Base-by-base conservation (phyloP, 2,797 vertebrate genomes). In the Vireo griseus region DNA sequence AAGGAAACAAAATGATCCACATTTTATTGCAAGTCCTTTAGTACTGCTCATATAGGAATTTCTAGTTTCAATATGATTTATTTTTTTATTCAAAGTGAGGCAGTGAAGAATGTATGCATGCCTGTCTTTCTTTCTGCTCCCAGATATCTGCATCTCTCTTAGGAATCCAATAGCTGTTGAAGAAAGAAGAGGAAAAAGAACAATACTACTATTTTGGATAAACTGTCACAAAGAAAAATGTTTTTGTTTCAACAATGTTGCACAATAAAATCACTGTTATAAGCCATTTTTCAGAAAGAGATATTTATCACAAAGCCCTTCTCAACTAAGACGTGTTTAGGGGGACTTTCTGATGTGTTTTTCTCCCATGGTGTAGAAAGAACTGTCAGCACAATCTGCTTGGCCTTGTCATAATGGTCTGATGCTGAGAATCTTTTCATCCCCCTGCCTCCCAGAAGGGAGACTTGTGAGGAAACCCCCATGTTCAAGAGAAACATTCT, bases 1-100 rank as follows among this genome's bases (percentile, higher is more conserved):
- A 88, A 86, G 57, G 81, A 90, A 94, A 83, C 68, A 80, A 86
- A 94, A 65, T 47, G 39, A 83, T 94, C 42, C 24, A 68, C n/a
- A 6, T 58, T 90, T 80, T 77, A 18, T 47, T 86, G 45, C 42
- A 68, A 88, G 79, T 57, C n/a, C 39, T 86, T 80, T 35, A 65
- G 54, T 85, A 37, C 44, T 77, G 57, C 58, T 94, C 4, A 4
- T 52, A 29, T 16, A 88, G 62, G 58, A 88, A 88, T 94, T 92
- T 83, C 55, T 83, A 52, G 50, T 86, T 90, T 73, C n/a, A 51
- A 0, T 59, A 26, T 71, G 63, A 68, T 39, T 51, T 82, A 40
- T 62, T 58, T 47, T 76, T 76, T 72, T 42, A 86, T 55, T 77
- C 45, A 10, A 54, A 92, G 24, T 8, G 16, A n/a, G 74, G n/a